Percentiles rank a stretch among this genome's conserved stretches.
phyloP scores from a whole-genome alignment of 2,888 invertebrate genomes.

The Ormyrus pomaceus region DNA sequence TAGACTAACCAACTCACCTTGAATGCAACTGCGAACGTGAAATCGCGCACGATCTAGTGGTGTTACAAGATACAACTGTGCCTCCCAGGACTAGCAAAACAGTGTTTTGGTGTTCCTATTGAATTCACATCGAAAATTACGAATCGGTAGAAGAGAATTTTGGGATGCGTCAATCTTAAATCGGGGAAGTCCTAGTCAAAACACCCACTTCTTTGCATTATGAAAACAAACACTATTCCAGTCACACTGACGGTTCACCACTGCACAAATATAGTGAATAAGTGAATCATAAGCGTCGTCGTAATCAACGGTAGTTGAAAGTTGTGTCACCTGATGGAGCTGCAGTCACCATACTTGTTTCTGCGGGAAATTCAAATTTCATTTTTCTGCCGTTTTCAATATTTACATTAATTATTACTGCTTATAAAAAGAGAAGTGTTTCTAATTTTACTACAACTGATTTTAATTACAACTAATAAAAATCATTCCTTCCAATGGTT shows the following conservation, averaged over 20 bases:
- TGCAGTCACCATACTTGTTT: neutral
- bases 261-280: neutral
- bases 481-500: no score
- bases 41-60: conserved; percentile 25
- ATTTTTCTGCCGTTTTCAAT: neutral
- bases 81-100: neutral
- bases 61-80: conserved; percentile 9
- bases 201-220: conserved; percentile 32
- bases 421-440: neutral
- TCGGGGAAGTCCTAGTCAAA: neutral
- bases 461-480: no score
- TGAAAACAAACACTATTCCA: conserved; percentile 32
- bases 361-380: conserved; percentile 32
- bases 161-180: neutral
- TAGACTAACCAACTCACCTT: conserved; percentile 49
- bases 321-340: neutral
- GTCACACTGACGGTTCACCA: neutral
- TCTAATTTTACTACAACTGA: neutral
- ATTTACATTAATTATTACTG: neutral
- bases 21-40: neutral
- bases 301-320: neutral
- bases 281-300: no score
- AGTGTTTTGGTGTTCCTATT: neutral
- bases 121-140: conserved; percentile 20
- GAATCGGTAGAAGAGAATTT: neutral